phyloP scores from a whole-genome alignment of 2,888 invertebrate genomes.

The Lepidocyrtoides sp. region DNA sequence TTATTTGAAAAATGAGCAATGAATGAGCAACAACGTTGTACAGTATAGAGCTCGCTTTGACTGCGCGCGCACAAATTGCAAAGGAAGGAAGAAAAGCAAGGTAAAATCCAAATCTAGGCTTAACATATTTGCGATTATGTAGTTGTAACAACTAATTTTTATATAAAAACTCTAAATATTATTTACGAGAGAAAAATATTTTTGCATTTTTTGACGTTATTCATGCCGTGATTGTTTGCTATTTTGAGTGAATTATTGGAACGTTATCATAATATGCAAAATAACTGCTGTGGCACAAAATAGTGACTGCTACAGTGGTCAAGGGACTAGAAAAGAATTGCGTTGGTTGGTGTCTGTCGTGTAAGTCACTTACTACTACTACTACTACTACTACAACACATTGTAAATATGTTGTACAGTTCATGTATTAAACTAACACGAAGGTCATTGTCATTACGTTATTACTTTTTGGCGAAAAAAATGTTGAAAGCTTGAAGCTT shows the following conservation, averaged over 20 bases:
- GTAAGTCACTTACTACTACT: neutral
- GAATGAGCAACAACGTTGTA: neutral
- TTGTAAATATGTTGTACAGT: neutral
- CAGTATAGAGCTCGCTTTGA: neutral
- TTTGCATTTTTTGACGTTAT: constrained; percentile 66
- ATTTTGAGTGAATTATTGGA: constrained; percentile 73
- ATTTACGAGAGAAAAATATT: constrained; percentile 57
- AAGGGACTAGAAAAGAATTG: constrained; percentile 8
- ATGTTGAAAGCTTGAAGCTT: constrained; percentile 54
- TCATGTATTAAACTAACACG: constrained; percentile 55
- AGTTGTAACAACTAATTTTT: neutral
- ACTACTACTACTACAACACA: neutral
- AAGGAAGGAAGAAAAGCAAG: constrained; percentile 27
- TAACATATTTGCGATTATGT: neutral
- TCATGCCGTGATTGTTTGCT: constrained; percentile 39
- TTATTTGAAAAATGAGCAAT: constrained; percentile 69
- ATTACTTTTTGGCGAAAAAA: constrained; percentile 44
- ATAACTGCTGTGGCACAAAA: neutral
- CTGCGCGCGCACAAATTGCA: neutral
- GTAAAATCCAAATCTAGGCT: constrained; percentile 50
- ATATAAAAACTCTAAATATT: constrained; percentile 32
- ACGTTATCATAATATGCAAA: neutral
- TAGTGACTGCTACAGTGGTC: neutral
- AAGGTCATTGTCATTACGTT: constrained; percentile 73
- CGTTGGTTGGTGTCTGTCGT: constrained; percentile 27